phyloP scores from a whole-genome alignment of 2,113 vertebrate genomes.

The Pipra filicauda region DNA sequence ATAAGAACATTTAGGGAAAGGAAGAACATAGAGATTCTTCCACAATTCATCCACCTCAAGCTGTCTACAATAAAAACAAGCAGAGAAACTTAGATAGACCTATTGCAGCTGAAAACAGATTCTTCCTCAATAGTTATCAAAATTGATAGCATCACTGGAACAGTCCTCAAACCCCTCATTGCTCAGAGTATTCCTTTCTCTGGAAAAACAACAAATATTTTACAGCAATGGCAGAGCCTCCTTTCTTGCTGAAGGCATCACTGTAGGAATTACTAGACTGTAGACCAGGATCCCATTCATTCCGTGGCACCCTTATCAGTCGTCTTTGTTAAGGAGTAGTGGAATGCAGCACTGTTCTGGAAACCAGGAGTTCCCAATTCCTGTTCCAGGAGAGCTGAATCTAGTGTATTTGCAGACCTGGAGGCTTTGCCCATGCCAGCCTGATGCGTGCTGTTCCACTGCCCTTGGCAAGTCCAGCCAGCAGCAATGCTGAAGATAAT shows the following conservation, averaged over 20 bases:
- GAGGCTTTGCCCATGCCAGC: neutral
- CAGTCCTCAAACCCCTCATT: neutral
- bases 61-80: neutral
- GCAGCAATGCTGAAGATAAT: neutral
- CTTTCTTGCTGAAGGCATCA: neutral
- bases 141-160: neutral
- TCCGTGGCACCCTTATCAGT: neutral
- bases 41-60: neutral
- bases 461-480: neutral
- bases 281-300: neutral
- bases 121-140: neutral
- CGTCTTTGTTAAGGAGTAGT: neutral
- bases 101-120: neutral
- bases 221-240: neutral
- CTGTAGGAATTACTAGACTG: neutral
- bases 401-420: fast-evolving
- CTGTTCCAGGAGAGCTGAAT: neutral
- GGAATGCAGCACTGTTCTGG: neutral
- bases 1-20: neutral
- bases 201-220: neutral
- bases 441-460: neutral
- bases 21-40: neutral
- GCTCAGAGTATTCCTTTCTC: neutral
- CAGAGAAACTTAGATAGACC: neutral
- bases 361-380: fast-evolving